These are phyloP conservation scores for Amphilophus citrinellus DNA, from an alignment of 2,113 vertebrate species.

Conservation along the genomic window DNA sequence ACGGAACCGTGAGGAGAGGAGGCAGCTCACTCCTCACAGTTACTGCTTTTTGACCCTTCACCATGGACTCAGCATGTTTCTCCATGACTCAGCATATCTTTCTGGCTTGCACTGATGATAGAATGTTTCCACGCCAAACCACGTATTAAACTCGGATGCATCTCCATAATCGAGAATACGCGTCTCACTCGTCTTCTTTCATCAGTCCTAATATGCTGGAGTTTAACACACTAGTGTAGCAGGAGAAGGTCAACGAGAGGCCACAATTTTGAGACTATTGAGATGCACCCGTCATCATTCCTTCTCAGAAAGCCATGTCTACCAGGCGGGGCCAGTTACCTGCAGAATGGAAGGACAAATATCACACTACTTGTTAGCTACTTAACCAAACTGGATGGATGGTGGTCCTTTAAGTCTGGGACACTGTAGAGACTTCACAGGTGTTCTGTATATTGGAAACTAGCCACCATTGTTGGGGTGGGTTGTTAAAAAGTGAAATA, in stretches of 20 bases:
- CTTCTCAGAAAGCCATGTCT: conserved; percentile 18
- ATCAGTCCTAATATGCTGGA: neutral
- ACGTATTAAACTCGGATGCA: neutral
- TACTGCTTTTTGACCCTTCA: conserved; percentile 14
- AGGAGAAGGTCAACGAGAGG: neutral
- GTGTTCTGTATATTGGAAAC: conserved; percentile 12
- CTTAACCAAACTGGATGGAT: conserved; percentile 29
- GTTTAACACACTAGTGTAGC: neutral
- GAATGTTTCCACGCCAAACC: conserved; percentile 36
- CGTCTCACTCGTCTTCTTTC: neutral
- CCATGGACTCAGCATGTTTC: conserved; percentile 38
- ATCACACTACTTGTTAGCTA: conserved; percentile 12
- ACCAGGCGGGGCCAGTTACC: neutral
- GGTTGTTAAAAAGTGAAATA: neutral
- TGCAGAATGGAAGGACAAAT: neutral
- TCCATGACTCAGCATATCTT: conserved; percentile 43
- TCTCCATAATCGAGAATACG: neutral
- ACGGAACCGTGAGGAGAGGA: conserved; percentile 26
- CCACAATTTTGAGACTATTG: neutral
- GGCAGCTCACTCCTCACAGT: neutral
- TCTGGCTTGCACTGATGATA: conserved; percentile 45
- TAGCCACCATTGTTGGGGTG: neutral
- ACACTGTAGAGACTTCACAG: conserved; percentile 9
- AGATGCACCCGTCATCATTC: neutral
- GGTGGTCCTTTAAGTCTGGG: neutral